Evolutionary conservation across 2,113 vertebrate species (phyloP), one percentile per base, ranked within the genome.

Genomic region (Oxygymnocypris stewartii): DNA sequence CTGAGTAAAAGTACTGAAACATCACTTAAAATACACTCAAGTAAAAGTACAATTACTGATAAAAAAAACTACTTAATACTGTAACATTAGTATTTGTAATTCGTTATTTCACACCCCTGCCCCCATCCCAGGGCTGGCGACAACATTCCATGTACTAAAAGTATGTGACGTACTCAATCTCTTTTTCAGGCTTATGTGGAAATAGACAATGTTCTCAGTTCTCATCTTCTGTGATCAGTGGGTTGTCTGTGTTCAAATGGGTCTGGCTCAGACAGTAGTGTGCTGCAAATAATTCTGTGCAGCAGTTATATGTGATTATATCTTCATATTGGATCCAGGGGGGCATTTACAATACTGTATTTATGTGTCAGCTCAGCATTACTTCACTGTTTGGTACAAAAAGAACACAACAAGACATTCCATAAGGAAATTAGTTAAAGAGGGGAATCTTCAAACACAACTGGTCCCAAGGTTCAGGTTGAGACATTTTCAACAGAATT

Each of bases 141-240:
- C 12, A 28, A 31, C 28, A 2, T 31, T 67, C 1, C 25, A 67
- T 25, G 25, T 25, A 75, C 73, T 11, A 4, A 73, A 73, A 23
- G 9, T 75, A 75, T 25, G 6, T 47, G 42, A 47, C 47, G 69
- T 73, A 23, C 69, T 40, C 20, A 35, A 47, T 75, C 42, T 76
- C 42, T 76, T 75, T 75, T 76, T 25, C 12, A 75, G 11, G n/a
- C 11, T 75, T 2, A 25, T 12, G 0, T 76, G 42, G 73, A 44
- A 6, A 1, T 75, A 47, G 42, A 75, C 42, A 47, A 47, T 75
- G 63, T 25, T 35, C 10, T 44, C 54, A 37, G 28, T 82, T n/a
- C 54, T 61, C 51, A 14, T 86, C 47, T 28, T 82, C 54, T 79
- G 79, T 84, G 79, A 63, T 87, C 85, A 88, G 77, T 63, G 81